Conservation (phyloP, 2,113 vertebrate genomes). For the Vicugna pacos region DNA sequence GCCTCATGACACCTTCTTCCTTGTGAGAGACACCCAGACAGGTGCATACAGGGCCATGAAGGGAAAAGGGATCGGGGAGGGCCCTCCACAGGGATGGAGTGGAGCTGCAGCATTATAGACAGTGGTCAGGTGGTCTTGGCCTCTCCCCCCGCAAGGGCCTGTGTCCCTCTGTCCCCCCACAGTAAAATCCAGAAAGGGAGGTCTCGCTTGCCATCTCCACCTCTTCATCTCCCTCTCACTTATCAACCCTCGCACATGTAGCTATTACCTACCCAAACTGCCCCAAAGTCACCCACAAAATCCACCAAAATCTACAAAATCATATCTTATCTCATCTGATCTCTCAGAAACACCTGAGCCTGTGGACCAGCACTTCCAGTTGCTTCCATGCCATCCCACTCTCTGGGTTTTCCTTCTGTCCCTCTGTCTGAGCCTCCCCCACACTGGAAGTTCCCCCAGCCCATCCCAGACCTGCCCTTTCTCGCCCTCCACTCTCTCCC, state of each 20-base stretch:
- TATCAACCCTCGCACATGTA: too few relatives aligned
- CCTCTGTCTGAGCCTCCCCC: too few relatives aligned
- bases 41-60: neutral
- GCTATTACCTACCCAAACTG: fast-evolving
- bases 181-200: neutral
- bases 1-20: neutral
- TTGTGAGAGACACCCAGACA: neutral
- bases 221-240: neutral
- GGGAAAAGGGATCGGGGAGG: neutral
- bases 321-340: neutral
- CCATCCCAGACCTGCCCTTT: neutral
- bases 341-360: neutral
- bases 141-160: fast-evolving
- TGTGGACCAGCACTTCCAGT: fast-evolving
- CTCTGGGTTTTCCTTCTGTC: neutral
- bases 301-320: neutral
- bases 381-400: fast-evolving
- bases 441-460: neutral
- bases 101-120: fast-evolving
- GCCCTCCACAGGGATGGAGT: fast-evolving
- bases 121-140: neutral
- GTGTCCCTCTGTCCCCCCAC: neutral
- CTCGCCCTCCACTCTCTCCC: neutral
- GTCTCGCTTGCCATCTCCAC: neutral
- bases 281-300: neutral